Evolutionary conservation across 1,140 invertebrate genomes (phyloP), one percentile per base, ranked within the genome.

Genomic region (Pomacea maculata): DNA sequence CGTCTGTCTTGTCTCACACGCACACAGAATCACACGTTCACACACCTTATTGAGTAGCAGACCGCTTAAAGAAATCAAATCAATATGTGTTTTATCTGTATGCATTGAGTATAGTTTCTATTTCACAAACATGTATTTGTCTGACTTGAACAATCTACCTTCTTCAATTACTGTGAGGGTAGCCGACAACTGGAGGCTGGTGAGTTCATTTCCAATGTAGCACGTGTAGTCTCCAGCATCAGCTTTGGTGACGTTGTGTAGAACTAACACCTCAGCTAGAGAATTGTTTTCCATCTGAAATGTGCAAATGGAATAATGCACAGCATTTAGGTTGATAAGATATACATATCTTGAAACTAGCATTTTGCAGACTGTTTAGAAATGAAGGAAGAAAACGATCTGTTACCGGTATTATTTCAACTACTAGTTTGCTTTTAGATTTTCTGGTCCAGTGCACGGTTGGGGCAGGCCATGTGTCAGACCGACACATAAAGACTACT

Each of bases 161-260:
- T 81, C 80, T 21, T 71, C 75, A 52, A 81, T 78, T 29, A 81
- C 80, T 21, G 63, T 76, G 29, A 84, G 79, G 3, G 79, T 78
- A 14, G 81, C 83, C 7, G 79, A 34, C 11, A 84, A 67, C 34
- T 75, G 73, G 11, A 71, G 64, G 57, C 70, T 81, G 34, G 65
- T 55, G 12, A 70, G 63, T 52, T 80, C 65, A 45, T 82, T 82
- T 15, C 77, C 78, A 63, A 84, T 82, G 64, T 73, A 76, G 25
- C 83, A 84, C 9, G 75, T 82, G 80, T 84, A 84, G 19, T 68
- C 55, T 1, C 83, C 83, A 21, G 74, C 34, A 68, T 84, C 81
- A 12, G 65, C 79, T 67, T 84, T 84, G 64, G 75, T 84, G 15
- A 84, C 83, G 65, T 81, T 82, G 75, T 80, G 75, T 12, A 84